Conservation (phyloP, 2,797 vertebrate species). For the Coccyzus lansbergi region DNA sequence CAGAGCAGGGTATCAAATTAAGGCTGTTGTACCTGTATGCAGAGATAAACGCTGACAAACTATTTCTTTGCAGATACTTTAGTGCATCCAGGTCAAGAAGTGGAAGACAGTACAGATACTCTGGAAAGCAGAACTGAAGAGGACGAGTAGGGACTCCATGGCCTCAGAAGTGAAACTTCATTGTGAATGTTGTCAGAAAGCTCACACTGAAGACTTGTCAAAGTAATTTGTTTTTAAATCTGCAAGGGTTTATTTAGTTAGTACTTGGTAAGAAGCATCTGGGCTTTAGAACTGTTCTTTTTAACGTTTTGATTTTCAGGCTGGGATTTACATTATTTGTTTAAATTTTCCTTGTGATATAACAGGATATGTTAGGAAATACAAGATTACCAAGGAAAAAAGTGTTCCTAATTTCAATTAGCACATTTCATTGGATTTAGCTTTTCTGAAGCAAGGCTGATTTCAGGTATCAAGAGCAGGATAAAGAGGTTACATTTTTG, state of each 20-base stretch:
- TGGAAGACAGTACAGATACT: constrained; percentile 60
- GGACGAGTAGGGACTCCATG: constrained; percentile 40
- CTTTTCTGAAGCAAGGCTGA: constrained; percentile 45
- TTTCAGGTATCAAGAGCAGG: constrained; percentile 34
- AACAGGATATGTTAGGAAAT: constrained; percentile 29
- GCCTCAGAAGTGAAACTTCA: constrained; percentile 48
- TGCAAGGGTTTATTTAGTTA: constrained; percentile 67
- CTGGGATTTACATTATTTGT: constrained; percentile 64
- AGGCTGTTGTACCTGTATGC: neutral
- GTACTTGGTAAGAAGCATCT: constrained; percentile 52
- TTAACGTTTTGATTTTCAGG: constrained; percentile 65
- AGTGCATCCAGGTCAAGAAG: constrained; percentile 43
- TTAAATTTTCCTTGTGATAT: constrained; percentile 57
- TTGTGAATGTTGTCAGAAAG: constrained; percentile 58
- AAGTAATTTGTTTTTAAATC: constrained; percentile 68
- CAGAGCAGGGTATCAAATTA: neutral
- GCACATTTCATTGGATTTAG: constrained; percentile 47
- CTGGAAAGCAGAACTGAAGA: constrained; percentile 67
- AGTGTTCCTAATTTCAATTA: constrained; percentile 53
- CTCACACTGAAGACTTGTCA: constrained; percentile 64
- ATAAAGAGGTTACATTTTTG: constrained; percentile 47
- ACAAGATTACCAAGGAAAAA: constrained; percentile 9
- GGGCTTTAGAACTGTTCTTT: constrained; percentile 77
- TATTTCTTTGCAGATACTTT: constrained; percentile 65
- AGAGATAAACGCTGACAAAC: neutral